phyloP scores from a whole-genome alignment of 2,113 vertebrate species.

The Chaetodon auriga region DNA sequence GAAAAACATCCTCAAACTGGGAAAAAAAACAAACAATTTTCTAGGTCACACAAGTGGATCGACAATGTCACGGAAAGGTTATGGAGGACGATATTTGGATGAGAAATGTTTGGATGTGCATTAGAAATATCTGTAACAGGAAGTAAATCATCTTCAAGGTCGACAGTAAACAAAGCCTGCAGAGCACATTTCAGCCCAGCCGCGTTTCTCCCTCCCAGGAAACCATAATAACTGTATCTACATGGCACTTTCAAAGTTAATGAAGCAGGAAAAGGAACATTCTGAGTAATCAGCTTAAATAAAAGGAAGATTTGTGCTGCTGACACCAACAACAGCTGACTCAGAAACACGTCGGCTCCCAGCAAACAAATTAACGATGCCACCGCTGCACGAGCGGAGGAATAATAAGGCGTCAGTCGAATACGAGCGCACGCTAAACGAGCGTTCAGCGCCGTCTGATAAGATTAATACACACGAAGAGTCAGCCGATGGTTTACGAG shows the following conservation, averaged over 20 bases:
- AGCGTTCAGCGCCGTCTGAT: slow-evolving; percentile 12
- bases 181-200: neutral
- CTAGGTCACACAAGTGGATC: neutral
- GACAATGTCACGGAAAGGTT: neutral
- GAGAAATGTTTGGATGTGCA: neutral
- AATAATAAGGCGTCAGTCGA: slow-evolving; percentile 36
- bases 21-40: neutral
- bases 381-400: slow-evolving; percentile 18
- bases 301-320: slow-evolving; percentile 20
- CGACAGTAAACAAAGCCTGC: neutral
- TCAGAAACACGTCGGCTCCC: slow-evolving; percentile 9
- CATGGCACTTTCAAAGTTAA: slow-evolving; percentile 35
- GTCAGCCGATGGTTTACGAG: neutral
- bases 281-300: slow-evolving; percentile 22
- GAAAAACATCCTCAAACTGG: neutral
- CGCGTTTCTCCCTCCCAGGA: neutral
- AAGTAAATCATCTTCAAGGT: neutral
- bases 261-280: slow-evolving; percentile 2
- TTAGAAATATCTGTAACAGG: neutral
- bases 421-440: neutral
- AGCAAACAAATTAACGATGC: slow-evolving; percentile 21
- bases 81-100: neutral
- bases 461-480: neutral
- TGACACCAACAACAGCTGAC: slow-evolving; percentile 24
- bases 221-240: slow-evolving; percentile 12